phyloP scores from a whole-genome alignment of 2,113 vertebrate species.

The Athene noctua region DNA sequence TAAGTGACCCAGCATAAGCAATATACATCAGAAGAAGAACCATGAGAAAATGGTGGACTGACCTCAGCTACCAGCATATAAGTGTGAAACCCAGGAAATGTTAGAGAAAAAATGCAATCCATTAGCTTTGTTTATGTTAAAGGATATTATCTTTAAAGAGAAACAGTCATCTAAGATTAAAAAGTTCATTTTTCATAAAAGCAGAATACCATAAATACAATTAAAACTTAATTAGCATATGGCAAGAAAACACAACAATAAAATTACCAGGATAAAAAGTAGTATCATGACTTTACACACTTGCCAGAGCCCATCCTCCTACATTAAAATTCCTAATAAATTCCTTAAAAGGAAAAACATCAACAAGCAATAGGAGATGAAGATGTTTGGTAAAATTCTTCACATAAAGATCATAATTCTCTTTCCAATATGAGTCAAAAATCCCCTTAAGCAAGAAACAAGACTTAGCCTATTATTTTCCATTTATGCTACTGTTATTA shows the following conservation, averaged over 20 bases:
- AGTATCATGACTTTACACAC: neutral
- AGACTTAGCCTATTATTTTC: neutral
- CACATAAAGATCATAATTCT: neutral
- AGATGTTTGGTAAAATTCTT: neutral
- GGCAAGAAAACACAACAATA: neutral
- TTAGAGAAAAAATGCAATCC: neutral
- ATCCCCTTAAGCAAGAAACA: constrained; percentile 6
- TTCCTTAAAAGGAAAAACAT: neutral
- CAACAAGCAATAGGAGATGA: neutral
- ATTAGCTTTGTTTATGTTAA: neutral
- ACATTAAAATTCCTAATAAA: neutral
- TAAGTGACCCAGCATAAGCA: accelerated
- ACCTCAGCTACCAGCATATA: neutral
- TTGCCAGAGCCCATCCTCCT: neutral
- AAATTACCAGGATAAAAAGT: neutral
- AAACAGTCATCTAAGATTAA: neutral
- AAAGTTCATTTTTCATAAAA: neutral
- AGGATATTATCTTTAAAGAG: neutral
- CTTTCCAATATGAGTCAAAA: neutral
- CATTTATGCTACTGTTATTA: neutral
- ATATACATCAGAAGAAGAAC: neutral
- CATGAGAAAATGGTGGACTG: neutral
- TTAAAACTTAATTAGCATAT: neutral
- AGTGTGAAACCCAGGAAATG: neutral
- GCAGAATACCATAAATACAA: neutral